phyloP scores from a whole-genome alignment of 2,113 vertebrate genomes.

The Hiodon tergisus region DNA sequence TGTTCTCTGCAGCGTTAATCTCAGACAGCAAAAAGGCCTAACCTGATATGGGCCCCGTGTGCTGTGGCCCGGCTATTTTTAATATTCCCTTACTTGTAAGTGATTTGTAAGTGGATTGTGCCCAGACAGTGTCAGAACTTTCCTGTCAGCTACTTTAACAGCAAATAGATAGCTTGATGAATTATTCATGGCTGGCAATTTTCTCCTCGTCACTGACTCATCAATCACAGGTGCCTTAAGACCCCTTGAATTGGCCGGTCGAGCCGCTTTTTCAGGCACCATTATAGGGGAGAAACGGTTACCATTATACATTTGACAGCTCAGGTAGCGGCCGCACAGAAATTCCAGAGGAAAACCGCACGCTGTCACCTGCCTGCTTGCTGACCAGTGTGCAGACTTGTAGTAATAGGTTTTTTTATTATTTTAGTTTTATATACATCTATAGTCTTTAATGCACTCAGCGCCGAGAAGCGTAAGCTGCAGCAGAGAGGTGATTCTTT shows the following conservation, averaged over 20 bases:
- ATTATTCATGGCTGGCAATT: constrained; percentile 93
- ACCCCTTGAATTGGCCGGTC: constrained; percentile 81
- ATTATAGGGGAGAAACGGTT: constrained; percentile 74
- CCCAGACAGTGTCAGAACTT: constrained; percentile 85
- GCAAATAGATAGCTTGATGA: constrained; percentile 92
- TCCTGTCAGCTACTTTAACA: constrained; percentile 92
- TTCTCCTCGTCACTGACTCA: constrained; percentile 93
- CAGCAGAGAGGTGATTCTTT: constrained; percentile 71
- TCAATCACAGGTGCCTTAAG: constrained; percentile 91
- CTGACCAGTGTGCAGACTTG: constrained; percentile 65
- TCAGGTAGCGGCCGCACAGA: constrained; percentile 66
- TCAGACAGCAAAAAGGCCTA: constrained; percentile 71
- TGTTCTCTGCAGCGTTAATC: constrained; percentile 63
- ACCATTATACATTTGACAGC: constrained; percentile 76
- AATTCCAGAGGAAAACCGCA: constrained; percentile 64
- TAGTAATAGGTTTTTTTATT: constrained; percentile 45
- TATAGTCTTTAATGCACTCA: constrained; percentile 46
- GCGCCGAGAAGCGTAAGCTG: constrained; percentile 67
- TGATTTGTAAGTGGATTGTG: constrained; percentile 94
- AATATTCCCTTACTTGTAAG: constrained; percentile 84
- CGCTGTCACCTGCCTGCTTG: constrained; percentile 68
- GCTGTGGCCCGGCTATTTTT: constrained; percentile 83
- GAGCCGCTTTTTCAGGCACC: constrained; percentile 79
- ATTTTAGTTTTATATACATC: constrained; percentile 14
- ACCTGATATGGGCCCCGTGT: constrained; percentile 75